Evolutionary conservation across 2,888 invertebrate genomes (phyloP).

Genomic region (Thecophora atra): DNA sequence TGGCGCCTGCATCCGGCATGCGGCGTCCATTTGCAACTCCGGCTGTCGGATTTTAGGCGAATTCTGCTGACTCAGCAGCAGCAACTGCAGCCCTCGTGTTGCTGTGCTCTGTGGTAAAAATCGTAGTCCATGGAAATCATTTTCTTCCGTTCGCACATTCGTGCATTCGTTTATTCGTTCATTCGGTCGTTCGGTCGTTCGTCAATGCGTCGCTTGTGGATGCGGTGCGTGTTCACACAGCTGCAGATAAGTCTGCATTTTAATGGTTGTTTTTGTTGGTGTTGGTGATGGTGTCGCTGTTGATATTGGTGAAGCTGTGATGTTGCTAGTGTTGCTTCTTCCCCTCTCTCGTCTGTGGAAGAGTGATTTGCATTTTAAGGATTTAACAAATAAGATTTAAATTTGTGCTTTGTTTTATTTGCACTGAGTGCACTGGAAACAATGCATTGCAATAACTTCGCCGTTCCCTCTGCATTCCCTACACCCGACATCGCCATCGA

Average conservation of each 20-base stretch:
- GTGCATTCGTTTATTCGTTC: background rate
- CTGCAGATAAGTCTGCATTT: conserved; percentile 52
- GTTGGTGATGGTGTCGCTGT: conserved; percentile 10
- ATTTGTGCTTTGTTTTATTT: conserved; percentile 55
- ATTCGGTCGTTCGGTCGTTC: background rate
- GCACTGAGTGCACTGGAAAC: conserved; percentile 44
- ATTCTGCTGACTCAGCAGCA: conserved; percentile 23
- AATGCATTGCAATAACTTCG: conserved; percentile 17
- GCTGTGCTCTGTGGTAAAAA: background rate
- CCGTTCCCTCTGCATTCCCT: conserved; percentile 29
- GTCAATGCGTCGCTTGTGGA: conserved; percentile 42
- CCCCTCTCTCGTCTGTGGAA: conserved; percentile 44
- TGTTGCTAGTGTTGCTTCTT: conserved; percentile 7
- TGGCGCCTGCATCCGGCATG: conserved; percentile 21
- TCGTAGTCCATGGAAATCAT: background rate
- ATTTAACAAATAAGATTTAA: conserved; percentile 51
- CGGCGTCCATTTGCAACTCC: conserved; percentile 4
- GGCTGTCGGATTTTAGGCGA: conserved; percentile 15
- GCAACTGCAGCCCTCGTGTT: conserved; percentile 23
- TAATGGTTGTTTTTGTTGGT: conserved; percentile 50
- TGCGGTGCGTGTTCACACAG: conserved; percentile 40
- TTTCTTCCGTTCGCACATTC: background rate
- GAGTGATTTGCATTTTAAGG: conserved; percentile 57
- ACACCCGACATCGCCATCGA: conserved; percentile 42
- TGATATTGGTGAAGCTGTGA: conserved; percentile 11